These are phyloP conservation scores for Apoderus coryli DNA, from an alignment of 2,888 invertebrate species.

Conservation along the genomic window DNA sequence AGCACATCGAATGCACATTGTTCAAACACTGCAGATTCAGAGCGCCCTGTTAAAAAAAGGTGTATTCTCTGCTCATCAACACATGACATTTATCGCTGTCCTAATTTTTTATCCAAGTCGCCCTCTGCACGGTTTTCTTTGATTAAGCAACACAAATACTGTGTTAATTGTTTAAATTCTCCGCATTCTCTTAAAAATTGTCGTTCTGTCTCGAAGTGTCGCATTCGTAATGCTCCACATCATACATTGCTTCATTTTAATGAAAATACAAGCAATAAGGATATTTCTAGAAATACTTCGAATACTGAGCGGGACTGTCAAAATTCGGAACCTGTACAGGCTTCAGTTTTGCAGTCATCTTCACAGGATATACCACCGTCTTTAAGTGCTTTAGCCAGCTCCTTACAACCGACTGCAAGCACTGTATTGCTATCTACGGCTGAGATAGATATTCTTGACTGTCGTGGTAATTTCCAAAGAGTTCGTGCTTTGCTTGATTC, in stretches of 20 bases:
- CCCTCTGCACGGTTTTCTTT: background rate
- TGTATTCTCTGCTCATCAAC: too few relatives aligned
- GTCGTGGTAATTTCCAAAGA: slow-evolving; percentile 4
- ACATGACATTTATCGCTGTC: background rate
- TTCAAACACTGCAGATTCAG: too few relatives aligned
- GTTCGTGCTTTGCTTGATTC: slow-evolving; percentile 3
- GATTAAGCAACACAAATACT: background rate
- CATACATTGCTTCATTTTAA: slow-evolving; percentile 1
- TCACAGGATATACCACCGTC: too few relatives aligned
- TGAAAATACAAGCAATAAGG: too few relatives aligned
- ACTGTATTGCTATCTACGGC: slow-evolving; percentile 4
- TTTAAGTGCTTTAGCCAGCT: too few relatives aligned
- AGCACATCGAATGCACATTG: too few relatives aligned
- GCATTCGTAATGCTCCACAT: background rate
- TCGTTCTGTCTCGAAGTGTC: too few relatives aligned
- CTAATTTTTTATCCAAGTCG: background rate
- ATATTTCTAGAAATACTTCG: too few relatives aligned
- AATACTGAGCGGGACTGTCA: background rate
- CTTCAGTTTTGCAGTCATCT: too few relatives aligned
- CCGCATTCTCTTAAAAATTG: background rate
- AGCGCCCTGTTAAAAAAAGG: too few relatives aligned
- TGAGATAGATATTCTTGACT: slow-evolving; percentile 1
- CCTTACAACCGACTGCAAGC: too few relatives aligned
- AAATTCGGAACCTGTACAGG: background rate
- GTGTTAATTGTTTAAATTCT: too few relatives aligned